phyloP scores from a whole-genome alignment of 1,140 invertebrate species.

The Sarcophaga bullata region DNA sequence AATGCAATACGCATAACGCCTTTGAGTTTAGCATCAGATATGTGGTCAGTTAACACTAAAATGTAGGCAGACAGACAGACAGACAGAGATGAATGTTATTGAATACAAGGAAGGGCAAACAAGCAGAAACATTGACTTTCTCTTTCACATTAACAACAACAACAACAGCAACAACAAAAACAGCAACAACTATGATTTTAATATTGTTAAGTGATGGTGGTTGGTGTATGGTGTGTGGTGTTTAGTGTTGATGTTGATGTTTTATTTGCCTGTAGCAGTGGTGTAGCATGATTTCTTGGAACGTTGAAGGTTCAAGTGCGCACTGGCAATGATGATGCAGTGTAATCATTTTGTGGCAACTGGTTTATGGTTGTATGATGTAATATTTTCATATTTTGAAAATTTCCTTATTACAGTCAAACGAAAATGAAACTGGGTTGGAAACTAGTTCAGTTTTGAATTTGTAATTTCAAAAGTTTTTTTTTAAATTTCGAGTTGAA shows the following conservation, averaged over 20 bases:
- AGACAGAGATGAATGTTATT: neutral
- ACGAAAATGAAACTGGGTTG: too few relatives aligned
- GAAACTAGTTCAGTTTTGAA: neutral
- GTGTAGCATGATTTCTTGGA: too few relatives aligned
- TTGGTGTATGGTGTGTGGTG: too few relatives aligned
- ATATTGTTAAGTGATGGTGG: neutral
- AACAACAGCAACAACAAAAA: neutral
- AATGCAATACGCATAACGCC: neutral
- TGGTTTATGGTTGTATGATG: too few relatives aligned
- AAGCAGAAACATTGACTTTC: neutral
- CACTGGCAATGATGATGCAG: neutral
- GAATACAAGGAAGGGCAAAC: neutral
- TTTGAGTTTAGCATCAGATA: neutral
- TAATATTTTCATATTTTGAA: too few relatives aligned
- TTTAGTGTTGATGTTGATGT: neutral
- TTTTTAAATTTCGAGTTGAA: neutral
- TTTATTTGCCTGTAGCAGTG: neutral
- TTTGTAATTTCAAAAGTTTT: neutral
- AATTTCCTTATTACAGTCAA: too few relatives aligned
- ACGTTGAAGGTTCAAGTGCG: conserved; percentile 1
- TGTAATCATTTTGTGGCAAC: neutral
- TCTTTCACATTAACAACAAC: neutral
- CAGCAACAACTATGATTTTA: neutral
- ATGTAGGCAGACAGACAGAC: neutral
- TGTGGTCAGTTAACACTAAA: neutral